phyloP scores from a whole-genome alignment of 1,140 invertebrate species.

The Lucilia sericata region DNA sequence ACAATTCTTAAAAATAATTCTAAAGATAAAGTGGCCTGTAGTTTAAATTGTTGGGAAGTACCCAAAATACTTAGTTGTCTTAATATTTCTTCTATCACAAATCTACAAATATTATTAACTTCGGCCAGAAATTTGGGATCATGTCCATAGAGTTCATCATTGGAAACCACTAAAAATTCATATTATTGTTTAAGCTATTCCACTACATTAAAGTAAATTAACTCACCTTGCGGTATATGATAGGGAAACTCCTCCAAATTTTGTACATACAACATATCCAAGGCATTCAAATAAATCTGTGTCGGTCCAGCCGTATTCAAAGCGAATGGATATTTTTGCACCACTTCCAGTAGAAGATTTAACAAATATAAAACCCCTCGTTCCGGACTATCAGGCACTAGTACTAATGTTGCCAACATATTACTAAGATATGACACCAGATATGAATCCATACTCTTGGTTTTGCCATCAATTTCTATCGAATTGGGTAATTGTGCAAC shows the following conservation, averaged over 20 bases:
- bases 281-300: conserved; percentile 73
- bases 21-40: conserved; percentile 77
- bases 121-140: conserved; percentile 88
- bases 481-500: conserved; percentile 82
- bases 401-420: conserved; percentile 85
- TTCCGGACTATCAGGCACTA: conserved; percentile 91
- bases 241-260: conserved; percentile 63
- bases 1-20: conserved; percentile 82
- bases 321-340: conserved; percentile 79
- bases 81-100: conserved; percentile 83
- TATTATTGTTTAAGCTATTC: not conserved
- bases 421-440: conserved; percentile 79
- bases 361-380: conserved; percentile 83
- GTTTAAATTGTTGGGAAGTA: conserved; percentile 72
- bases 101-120: conserved; percentile 82
- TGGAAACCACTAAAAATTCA: conserved; percentile 80
- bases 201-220: not conserved
- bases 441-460: conserved; percentile 78
- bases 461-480: conserved; percentile 82
- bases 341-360: conserved; percentile 79
- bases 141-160: conserved; percentile 91
- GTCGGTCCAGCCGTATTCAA: conserved; percentile 70
- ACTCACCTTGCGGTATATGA: conserved; percentile 60
- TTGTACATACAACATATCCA: conserved; percentile 64
- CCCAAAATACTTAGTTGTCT: conserved; percentile 77